Conservation (phyloP, 2,888 invertebrate species). For the Polyommatus iphigenia region DNA sequence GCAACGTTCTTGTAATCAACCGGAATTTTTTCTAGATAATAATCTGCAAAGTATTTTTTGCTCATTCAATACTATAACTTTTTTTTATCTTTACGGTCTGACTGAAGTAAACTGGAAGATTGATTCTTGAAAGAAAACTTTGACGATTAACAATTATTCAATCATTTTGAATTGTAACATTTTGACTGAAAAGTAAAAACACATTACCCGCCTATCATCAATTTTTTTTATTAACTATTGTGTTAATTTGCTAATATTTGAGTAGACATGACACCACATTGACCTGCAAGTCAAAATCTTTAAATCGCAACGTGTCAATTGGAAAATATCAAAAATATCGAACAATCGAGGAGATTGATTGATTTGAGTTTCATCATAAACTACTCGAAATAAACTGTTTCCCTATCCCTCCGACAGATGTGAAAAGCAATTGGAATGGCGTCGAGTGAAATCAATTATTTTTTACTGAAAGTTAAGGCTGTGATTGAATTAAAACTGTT, state of each 20-base stretch:
- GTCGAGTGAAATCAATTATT: constrained; percentile 39
- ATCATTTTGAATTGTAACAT: neutral
- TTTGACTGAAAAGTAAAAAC: neutral
- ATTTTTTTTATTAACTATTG: neutral
- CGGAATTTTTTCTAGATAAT: neutral
- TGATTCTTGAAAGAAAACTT: no score
- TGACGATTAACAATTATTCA: no score
- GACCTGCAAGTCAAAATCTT: constrained; percentile 4
- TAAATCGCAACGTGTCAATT: constrained; percentile 17
- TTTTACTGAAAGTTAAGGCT: constrained; percentile 33
- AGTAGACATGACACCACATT: neutral
- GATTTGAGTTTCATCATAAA: constrained; percentile 39
- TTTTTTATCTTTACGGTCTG: no score
- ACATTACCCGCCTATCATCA: neutral
- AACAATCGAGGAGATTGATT: constrained; percentile 35
- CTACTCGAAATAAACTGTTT: constrained; percentile 37
- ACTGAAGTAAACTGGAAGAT: no score
- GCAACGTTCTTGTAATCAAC: neutral
- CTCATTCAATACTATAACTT: no score
- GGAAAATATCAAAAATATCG: constrained; percentile 29
- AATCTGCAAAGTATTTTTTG: no score
- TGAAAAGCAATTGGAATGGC: constrained; percentile 40
- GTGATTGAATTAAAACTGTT: constrained; percentile 29
- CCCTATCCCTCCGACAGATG: constrained; percentile 35
- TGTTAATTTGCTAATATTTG: neutral